Evolutionary conservation across 2,113 vertebrate genomes (phyloP).

Genomic region (Pongo pygmaeus): DNA sequence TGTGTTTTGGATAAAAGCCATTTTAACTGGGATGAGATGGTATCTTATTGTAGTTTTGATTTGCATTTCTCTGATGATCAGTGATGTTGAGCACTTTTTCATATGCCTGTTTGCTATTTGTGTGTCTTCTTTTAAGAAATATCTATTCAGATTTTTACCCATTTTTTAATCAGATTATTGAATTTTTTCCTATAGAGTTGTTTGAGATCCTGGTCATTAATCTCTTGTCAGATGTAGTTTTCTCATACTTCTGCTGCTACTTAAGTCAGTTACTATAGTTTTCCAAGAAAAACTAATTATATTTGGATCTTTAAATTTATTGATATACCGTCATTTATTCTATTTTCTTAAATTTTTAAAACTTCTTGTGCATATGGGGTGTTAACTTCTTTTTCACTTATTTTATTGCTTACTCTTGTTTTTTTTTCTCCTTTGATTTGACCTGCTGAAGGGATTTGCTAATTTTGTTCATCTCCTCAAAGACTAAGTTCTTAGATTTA

Average conservation of each 20-base stretch:
- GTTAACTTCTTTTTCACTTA: background rate
- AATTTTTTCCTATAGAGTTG: too few relatives aligned
- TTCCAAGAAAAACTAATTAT: background rate
- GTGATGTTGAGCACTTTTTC: too few relatives aligned
- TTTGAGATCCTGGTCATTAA: too few relatives aligned
- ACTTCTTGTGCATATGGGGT: background rate
- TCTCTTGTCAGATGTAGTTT: too few relatives aligned
- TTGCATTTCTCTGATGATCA: too few relatives aligned
- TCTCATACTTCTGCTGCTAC: background rate
- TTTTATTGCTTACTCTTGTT: background rate
- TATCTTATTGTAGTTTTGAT: too few relatives aligned
- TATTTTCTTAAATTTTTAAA: background rate
- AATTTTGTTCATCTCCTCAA: background rate
- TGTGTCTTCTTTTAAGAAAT: too few relatives aligned
- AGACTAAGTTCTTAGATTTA: background rate
- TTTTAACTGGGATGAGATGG: too few relatives aligned
- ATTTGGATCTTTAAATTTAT: background rate
- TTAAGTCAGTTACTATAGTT: background rate
- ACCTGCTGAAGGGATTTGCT: background rate
- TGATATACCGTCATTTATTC: background rate
- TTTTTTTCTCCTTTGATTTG: background rate
- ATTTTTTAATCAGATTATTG: too few relatives aligned
- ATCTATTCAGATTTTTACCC: too few relatives aligned
- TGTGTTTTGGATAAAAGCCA: too few relatives aligned
- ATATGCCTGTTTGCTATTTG: too few relatives aligned